Percentiles rank a stretch among this genome's conserved stretches.
Evolutionary conservation across 35 echinoderm and acorn worm species (phyloP).

Genomic region (Amphiura filiformis): DNA sequence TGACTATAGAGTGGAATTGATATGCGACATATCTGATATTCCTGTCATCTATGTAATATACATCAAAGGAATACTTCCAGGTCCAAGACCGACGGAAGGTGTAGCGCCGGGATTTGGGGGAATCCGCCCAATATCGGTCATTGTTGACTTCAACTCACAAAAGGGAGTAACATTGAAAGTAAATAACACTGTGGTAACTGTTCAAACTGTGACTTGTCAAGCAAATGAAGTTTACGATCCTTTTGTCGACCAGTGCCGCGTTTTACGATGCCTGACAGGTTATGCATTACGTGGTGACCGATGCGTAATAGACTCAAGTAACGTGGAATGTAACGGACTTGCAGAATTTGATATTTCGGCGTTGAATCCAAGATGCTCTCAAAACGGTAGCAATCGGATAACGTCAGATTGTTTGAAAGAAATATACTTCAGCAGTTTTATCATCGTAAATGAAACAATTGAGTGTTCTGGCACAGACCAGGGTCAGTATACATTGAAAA

Average conservation of each 20-base stretch:
- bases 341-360: too few species aligned
- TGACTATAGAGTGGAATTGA: neutral
- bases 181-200: neutral
- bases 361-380: neutral
- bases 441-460: neutral
- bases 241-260: neutral
- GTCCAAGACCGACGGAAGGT: neutral
- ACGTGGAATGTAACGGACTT: neutral
- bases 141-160: slow-evolving; percentile 1
- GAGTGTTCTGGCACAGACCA: neutral
- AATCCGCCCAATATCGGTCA: slow-evolving; percentile 7
- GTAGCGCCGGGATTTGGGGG: neutral
- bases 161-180: neutral
- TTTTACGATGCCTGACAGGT: neutral
- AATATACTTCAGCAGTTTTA: neutral
- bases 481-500: neutral
- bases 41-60: neutral
- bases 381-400: neutral
- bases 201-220: neutral
- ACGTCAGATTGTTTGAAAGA: neutral
- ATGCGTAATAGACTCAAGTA: neutral
- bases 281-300: neutral
- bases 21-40: neutral
- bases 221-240: slow-evolving; percentile 5
- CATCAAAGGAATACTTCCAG: neutral